A percentile compares a stretch with the other conserved stretches of the same genome.
Conservation (phyloP, 2,797 vertebrate genomes). For the Chanos chanos region DNA sequence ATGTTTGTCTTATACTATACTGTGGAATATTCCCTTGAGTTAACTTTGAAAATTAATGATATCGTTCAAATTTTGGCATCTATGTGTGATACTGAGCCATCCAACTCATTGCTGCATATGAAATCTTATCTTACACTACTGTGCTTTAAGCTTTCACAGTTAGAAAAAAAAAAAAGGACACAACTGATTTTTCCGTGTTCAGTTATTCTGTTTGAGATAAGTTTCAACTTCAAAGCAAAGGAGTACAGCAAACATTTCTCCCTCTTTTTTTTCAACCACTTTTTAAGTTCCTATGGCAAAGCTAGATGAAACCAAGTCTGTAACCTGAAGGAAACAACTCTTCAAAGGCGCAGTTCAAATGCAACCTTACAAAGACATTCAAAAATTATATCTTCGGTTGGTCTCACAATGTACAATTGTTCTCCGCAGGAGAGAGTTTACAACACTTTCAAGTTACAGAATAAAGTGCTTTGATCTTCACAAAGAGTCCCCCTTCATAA, state of each 20-base stretch:
- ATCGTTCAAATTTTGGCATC: no score
- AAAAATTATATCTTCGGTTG: slow-evolving; percentile 4
- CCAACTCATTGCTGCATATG: no score
- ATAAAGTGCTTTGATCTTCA: slow-evolving; percentile 41
- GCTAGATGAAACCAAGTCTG: slow-evolving; percentile 12
- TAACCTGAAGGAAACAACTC: not conserved
- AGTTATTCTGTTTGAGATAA: slow-evolving; percentile 67
- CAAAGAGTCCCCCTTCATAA: slow-evolving; percentile 35
- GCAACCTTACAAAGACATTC: slow-evolving; percentile 38
- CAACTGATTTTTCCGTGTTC: slow-evolving; percentile 54
- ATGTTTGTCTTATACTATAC: no score
- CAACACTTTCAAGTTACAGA: slow-evolving; percentile 53
- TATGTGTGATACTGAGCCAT: no score
- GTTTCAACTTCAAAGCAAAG: slow-evolving; percentile 56
- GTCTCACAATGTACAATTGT: not conserved
- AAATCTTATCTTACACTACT: no score
- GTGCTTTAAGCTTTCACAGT: not conserved
- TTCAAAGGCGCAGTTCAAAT: slow-evolving; percentile 45
- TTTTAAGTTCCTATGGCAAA: not conserved
- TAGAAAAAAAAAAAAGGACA: not conserved
- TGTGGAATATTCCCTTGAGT: no score
- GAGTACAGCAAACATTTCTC: not conserved
- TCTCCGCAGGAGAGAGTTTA: slow-evolving; percentile 15
- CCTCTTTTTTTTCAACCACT: slow-evolving; percentile 9
- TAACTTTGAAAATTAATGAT: no score